Conservation (phyloP, 2,797 vertebrate genomes). For the Miichthys miiuy region DNA sequence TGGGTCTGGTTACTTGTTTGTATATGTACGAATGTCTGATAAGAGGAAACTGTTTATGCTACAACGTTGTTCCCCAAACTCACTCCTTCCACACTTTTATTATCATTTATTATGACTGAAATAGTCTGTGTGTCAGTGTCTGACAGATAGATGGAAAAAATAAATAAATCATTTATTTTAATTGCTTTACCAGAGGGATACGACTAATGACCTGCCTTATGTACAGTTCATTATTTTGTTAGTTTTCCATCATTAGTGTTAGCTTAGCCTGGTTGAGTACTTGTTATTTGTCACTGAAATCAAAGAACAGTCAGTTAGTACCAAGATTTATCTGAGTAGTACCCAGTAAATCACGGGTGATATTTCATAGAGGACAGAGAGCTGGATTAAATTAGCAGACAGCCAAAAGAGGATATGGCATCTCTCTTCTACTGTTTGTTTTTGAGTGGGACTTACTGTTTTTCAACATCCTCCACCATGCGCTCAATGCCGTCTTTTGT, state of each 20-base stretch:
- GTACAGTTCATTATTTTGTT: background rate
- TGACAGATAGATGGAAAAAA: constrained; percentile 3
- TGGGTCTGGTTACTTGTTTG: too few relatives aligned
- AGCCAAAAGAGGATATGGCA: background rate
- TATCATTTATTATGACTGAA: constrained; percentile 1
- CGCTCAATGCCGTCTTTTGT: constrained; percentile 91
- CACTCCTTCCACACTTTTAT: background rate
- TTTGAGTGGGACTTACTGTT: constrained; percentile 89
- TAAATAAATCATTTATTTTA: too few relatives aligned
- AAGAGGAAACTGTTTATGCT: too few relatives aligned
- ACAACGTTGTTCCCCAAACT: constrained; percentile 2
- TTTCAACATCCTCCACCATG: constrained; percentile 96
- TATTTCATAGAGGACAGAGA: background rate
- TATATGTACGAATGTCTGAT: too few relatives aligned
- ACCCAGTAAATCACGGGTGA: background rate
- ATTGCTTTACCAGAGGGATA: too few relatives aligned
- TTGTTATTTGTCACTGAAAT: background rate
- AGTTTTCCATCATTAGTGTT: constrained; percentile 1
- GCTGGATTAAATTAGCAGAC: constrained; percentile 1
- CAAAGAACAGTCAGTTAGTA: background rate
- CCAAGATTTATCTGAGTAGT: background rate
- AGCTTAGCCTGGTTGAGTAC: background rate
- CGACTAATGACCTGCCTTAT: background rate
- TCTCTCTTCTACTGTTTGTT: background rate
- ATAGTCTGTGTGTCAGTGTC: constrained; percentile 7